Evolutionary conservation across 1,140 invertebrate genomes (phyloP), one percentile per base, ranked within the genome.

Genomic region (Nylanderia fulva): DNA sequence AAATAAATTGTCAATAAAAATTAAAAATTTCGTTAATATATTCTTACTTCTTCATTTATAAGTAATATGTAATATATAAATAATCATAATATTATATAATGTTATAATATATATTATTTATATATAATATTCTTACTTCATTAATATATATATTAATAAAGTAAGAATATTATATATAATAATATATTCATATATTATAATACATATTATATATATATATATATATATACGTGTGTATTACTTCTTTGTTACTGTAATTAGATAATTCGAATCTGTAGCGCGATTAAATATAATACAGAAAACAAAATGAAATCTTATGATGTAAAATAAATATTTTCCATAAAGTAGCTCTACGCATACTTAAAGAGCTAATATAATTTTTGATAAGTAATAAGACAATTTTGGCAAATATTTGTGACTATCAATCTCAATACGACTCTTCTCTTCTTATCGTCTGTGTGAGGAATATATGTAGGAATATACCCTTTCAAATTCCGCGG

Each of bases 401-500:
- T 60, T 15, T 2, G 9, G 13, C 6, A 18, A 60, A 60, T 2
- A 58, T 71, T 33, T 39, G 0, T 75, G 56, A 58, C 0, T 4
- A 24, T 56, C n/a, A 6, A 71, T n/a, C 13, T 68, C 2, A 39
- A n/a, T n/a, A n/a, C n/a, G n/a, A n/a, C n/a, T n/a, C n/a, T n/a
- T n/a, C n/a, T n/a, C n/a, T n/a, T n/a, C n/a, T n/a, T n/a, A n/a
- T n/a, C n/a, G n/a, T n/a, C n/a, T n/a, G n/a, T n/a, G n/a, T n/a
- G n/a, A n/a, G n/a, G 8, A 3, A 24, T 21, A 39, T 24, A 48
- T 1, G n/a, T n/a, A n/a, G n/a, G 68, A 86, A 84, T 91, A n/a
- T 93, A 97, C 96, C 94, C 96, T 96, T 92, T 98, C 97, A 92
- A 97, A 97, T 93, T 98, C 98, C 48, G 96, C 97, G 86, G 97